phyloP scores from a whole-genome alignment of 30 jellyfish, hydroid and myxozoan genomes.

The Pelagia noctiluca region DNA sequence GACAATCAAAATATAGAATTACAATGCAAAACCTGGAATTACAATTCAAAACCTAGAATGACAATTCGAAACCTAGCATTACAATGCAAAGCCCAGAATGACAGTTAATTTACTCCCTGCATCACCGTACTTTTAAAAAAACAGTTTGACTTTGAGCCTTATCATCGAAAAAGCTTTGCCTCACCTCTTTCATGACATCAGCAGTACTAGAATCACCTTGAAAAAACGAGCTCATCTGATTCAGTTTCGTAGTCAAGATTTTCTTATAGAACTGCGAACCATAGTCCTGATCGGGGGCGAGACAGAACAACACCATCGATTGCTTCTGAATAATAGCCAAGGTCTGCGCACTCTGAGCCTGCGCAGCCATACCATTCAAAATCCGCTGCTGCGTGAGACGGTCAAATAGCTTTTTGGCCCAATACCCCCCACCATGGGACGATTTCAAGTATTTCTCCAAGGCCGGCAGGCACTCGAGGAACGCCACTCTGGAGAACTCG shows the following conservation, averaged over 20 bases:
- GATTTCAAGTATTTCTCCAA: constrained; percentile 29
- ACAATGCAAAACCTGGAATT: too few relatives aligned
- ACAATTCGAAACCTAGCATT: too few relatives aligned
- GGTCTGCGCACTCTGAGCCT: constrained; percentile 35
- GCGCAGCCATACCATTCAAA: constrained; percentile 45
- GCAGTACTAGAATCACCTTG: constrained; percentile 12
- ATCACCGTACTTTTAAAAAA: too few relatives aligned
- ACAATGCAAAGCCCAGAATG: too few relatives aligned
- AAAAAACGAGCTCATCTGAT: constrained; percentile 40
- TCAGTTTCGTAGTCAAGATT: constrained; percentile 44
- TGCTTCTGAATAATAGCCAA: constrained; percentile 53
- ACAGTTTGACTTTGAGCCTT: too few relatives aligned
- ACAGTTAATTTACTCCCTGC: too few relatives aligned
- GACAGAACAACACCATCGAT: constrained; percentile 60
- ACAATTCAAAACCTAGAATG: too few relatives aligned
- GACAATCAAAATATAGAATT: too few relatives aligned
- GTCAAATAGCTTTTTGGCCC: constrained; percentile 67
- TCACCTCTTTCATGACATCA: constrained; percentile 40
- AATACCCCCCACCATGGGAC: constrained; percentile 47
- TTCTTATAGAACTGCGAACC: constrained; percentile 51
- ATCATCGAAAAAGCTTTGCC: too few relatives aligned
- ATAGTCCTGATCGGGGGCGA: constrained; percentile 44
- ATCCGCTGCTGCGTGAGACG: constrained; percentile 33
- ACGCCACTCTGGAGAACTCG: constrained; percentile 62
- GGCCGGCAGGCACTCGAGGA: constrained; percentile 42